A percentile compares a stretch with the other conserved stretches of the same genome.
Conservation (phyloP, 1,140 invertebrate species). For the Dendroctonus ponderosae region DNA sequence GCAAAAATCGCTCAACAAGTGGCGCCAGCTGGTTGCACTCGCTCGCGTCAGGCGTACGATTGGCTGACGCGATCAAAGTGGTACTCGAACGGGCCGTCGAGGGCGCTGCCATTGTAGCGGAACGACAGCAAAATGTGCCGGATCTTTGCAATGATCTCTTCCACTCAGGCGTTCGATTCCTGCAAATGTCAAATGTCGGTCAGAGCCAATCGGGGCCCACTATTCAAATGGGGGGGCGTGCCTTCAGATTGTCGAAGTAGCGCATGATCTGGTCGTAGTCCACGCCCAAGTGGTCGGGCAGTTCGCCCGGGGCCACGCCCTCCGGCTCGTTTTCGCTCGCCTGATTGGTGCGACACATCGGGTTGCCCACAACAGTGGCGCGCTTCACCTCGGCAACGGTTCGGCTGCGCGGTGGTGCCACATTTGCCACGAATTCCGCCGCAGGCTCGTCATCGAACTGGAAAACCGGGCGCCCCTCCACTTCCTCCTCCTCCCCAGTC, state of each 20-base stretch:
- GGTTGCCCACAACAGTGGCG: slow-evolving; percentile 82
- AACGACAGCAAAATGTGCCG: slow-evolving; percentile 70
- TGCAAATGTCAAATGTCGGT: slow-evolving; percentile 40
- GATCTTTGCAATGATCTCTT: slow-evolving; percentile 76
- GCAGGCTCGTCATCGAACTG: slow-evolving; percentile 48
- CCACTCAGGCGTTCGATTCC: slow-evolving; percentile 76
- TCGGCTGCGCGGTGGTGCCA: slow-evolving; percentile 36
- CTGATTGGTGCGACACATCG: slow-evolving; percentile 68
- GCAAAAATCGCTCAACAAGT: not conserved
- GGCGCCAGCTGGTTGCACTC: not conserved
- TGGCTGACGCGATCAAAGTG: slow-evolving; percentile 61
- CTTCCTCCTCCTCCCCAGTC: slow-evolving; percentile 35
- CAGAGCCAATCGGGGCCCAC: not conserved
- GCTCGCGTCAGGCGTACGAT: slow-evolving; percentile 54
- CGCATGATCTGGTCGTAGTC: slow-evolving; percentile 97
- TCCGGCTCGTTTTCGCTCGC: slow-evolving; percentile 47
- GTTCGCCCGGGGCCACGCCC: slow-evolving; percentile 53
- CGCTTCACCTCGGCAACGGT: slow-evolving; percentile 69
- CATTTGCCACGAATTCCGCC: too few relatives aligned
- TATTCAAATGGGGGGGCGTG: slow-evolving; percentile 41
- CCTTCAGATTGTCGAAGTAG: slow-evolving; percentile 96
- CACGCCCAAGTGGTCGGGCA: slow-evolving; percentile 76
- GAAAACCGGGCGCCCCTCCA: slow-evolving; percentile 29
- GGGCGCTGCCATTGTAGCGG: slow-evolving; percentile 61
- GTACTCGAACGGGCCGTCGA: slow-evolving; percentile 56